These are phyloP conservation scores for Rattus rattus DNA, from an alignment of 2,113 vertebrate genomes.

Conservation along the genomic window DNA sequence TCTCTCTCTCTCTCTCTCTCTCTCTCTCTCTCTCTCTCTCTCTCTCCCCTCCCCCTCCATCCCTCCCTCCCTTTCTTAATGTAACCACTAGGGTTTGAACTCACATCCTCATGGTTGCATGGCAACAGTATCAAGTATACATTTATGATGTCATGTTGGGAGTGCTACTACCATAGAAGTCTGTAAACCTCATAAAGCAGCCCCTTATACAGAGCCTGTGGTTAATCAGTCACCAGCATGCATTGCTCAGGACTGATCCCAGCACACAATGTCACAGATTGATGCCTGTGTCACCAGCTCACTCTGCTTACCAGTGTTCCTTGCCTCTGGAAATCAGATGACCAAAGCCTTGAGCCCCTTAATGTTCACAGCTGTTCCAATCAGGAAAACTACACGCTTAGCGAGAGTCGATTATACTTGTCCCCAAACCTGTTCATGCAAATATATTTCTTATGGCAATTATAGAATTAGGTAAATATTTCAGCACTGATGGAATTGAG, in stretches of 20 bases:
- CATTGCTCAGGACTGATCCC: neutral
- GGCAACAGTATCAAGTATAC: neutral
- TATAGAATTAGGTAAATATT: conserved; percentile 76
- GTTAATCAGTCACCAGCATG: neutral
- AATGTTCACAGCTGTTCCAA: conserved; percentile 33
- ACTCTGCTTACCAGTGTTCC: neutral
- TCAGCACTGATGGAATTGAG: conserved; percentile 51
- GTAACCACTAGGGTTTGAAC: neutral
- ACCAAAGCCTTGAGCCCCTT: accelerated
- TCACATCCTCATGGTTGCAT: neutral
- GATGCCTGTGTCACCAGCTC: neutral
- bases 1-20: accelerated
- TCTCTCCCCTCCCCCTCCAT: accelerated
- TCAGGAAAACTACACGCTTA: neutral
- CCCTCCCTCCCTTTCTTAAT: neutral
- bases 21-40: accelerated
- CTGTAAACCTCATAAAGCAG: neutral
- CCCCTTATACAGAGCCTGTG: neutral
- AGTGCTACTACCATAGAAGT: neutral
- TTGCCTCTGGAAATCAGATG: neutral
- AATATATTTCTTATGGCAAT: conserved; percentile 76
- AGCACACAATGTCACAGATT: neutral
- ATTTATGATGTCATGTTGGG: neutral
- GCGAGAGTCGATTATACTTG: conserved; percentile 53
- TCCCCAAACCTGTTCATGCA: conserved; percentile 69